phyloP scores from a whole-genome alignment of 2,888 invertebrate genomes.

The Spilarctia lutea region DNA sequence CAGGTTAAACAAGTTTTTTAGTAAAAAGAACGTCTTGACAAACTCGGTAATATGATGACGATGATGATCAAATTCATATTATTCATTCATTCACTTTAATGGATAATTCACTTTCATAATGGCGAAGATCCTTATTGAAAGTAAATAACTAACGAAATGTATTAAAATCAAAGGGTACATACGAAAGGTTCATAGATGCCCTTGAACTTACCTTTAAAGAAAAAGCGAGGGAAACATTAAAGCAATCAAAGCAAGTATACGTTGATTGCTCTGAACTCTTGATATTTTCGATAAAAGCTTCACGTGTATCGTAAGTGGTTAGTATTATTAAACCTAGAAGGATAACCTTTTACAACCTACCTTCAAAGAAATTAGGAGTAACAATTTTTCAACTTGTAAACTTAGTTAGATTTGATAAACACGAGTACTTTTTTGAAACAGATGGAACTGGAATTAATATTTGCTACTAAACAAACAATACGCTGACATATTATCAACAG shows the following conservation, averaged over 20 bases:
- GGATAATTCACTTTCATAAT: neutral
- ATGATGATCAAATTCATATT: too few relatives aligned
- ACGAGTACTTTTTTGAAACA: neutral
- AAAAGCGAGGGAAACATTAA: slow-evolving; percentile 30
- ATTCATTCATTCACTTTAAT: neutral
- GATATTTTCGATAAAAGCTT: slow-evolving; percentile 49
- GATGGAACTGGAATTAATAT: neutral
- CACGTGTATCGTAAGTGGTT: slow-evolving; percentile 33
- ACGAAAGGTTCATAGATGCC: slow-evolving; percentile 13
- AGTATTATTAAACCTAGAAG: neutral
- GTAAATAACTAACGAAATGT: neutral
- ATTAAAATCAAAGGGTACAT: neutral
- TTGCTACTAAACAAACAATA: too few relatives aligned
- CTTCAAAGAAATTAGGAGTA: neutral
- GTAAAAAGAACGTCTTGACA: too few relatives aligned
- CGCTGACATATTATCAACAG: too few relatives aligned
- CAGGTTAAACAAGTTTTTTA: too few relatives aligned
- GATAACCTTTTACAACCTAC: neutral
- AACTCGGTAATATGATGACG: too few relatives aligned
- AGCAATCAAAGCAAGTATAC: slow-evolving; percentile 42
- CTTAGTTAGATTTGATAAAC: neutral
- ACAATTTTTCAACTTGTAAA: neutral
- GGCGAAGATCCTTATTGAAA: neutral
- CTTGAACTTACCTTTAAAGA: slow-evolving; percentile 32
- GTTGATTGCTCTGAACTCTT: slow-evolving; percentile 47